Evolutionary conservation across 23 tunicate genomes (phyloP), one percentile per base, ranked within the genome.

Genomic region (Trididemnum clinides): DNA sequence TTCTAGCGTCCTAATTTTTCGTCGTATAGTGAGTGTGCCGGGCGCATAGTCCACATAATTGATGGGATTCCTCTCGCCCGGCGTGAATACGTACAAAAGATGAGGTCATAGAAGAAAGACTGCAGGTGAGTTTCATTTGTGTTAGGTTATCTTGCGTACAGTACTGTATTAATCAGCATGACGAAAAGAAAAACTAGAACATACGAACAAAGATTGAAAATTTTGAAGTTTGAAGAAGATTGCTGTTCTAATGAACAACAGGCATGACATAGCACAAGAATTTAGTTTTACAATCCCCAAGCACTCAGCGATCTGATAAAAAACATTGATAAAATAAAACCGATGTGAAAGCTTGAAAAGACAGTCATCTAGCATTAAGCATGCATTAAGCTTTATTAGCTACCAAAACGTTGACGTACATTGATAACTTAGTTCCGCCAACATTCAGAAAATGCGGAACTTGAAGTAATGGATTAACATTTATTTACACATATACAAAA

Each of bases 111-210:
- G 21, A 59, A 22, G 26, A 59, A 59, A 12, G 21, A 21, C 69
- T 59, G 26, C 27, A 12, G 69, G 4, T 59, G 69, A 59, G 69
- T 4, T 21, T 18, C 26, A 59, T 21, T 22, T 59, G 26, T 4
- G 69, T 18, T 5, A 12, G 69, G 21, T 59, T 69, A 7, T 69
- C 28, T n/a, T 6, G 37, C 30, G 30, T 7, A 37, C 76, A 12
- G 21, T 26, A 44, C 12, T 44, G 54, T 22, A 59, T n/a, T 12
- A 26, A 21, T 59, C 69, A 59, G 5, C 4, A 21, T 74, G 2
- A 31, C 80, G 36, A 74, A 74, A 74, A 70, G 32, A 70, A 74
- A 39, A 51, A 35, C 23, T 66, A 51, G 33, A 51, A 78, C 33
- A 5, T 28, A 25, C 1, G 66, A 35, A 50, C 34, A 51, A 51